Percentiles rank a stretch among this genome's conserved stretches.
Conservation (phyloP, 2,888 invertebrate genomes). For the Diogma glabrata region DNA sequence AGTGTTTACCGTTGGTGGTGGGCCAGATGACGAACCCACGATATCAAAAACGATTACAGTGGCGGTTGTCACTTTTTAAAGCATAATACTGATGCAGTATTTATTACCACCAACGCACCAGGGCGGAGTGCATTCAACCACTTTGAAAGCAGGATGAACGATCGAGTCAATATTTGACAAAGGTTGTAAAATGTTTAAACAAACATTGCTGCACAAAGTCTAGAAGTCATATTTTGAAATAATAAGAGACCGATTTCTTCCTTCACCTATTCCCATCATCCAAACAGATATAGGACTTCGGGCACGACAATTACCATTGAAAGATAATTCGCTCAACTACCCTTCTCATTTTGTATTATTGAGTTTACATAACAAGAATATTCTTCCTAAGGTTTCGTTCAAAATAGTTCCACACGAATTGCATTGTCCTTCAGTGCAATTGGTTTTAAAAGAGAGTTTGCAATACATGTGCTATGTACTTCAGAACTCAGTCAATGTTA, state of each 20-base stretch:
- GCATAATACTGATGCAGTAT: not conserved
- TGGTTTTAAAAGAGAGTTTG: too few relatives aligned
- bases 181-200: not conserved
- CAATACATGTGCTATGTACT: too few relatives aligned
- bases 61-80: too few relatives aligned
- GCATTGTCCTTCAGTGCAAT: too few relatives aligned
- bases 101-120: not conserved
- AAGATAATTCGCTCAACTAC: not conserved
- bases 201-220: not conserved
- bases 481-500: too few relatives aligned
- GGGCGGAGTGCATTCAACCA: not conserved
- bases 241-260: not conserved
- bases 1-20: slow-evolving; percentile 11
- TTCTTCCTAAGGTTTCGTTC: too few relatives aligned
- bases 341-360: too few relatives aligned
- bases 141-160: not conserved
- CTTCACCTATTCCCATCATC: not conserved
- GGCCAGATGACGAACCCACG: too few relatives aligned
- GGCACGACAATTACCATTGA: not conserved
- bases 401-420: too few relatives aligned
- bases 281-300: not conserved
- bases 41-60: too few relatives aligned
- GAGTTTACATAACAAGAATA: too few relatives aligned
- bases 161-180: not conserved
- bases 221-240: not conserved